phyloP scores from a whole-genome alignment of 2,888 invertebrate species.

The Hemaris fuciformis region DNA sequence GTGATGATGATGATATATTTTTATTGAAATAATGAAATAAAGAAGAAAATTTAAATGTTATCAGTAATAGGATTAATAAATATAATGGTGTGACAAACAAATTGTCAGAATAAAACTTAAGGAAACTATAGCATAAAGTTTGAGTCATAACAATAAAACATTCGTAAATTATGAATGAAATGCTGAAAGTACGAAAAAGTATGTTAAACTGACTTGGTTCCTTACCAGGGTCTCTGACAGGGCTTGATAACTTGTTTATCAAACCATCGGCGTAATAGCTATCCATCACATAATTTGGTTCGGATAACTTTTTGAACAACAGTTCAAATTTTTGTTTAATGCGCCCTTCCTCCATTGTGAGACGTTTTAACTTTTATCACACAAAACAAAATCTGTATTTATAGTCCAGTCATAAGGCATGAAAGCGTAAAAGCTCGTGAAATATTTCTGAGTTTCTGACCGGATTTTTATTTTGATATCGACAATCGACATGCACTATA shows the following conservation, averaged over 20 bases:
- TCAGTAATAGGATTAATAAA: too few species aligned
- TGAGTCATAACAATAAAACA: too few species aligned
- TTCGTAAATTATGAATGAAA: too few species aligned
- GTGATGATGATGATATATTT: too few species aligned
- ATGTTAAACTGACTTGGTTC: slow-evolving; percentile 12
- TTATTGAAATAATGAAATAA: too few species aligned
- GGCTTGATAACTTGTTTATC: slow-evolving; percentile 81
- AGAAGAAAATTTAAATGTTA: too few species aligned
- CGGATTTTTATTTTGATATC: background rate
- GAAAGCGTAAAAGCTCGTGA: background rate
- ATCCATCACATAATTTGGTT: slow-evolving; percentile 82
- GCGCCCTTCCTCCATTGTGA: slow-evolving; percentile 40
- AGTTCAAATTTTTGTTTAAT: slow-evolving; percentile 77
- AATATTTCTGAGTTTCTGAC: background rate
- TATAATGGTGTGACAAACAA: too few species aligned
- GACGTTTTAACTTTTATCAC: background rate
- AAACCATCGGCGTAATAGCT: slow-evolving; percentile 85
- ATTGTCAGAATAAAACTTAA: too few species aligned
- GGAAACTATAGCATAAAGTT: too few species aligned
- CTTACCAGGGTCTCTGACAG: slow-evolving; percentile 71
- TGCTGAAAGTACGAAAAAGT: background rate
- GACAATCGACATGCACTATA: background rate
- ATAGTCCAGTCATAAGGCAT: too few species aligned
- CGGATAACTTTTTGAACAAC: slow-evolving; percentile 80
- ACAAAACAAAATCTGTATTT: background rate